A percentile compares a stretch with the other conserved stretches of the same genome.
These are phyloP conservation scores for Craterocephalus amniculus DNA, from an alignment of 2,797 vertebrate species.

Conservation along the genomic window DNA sequence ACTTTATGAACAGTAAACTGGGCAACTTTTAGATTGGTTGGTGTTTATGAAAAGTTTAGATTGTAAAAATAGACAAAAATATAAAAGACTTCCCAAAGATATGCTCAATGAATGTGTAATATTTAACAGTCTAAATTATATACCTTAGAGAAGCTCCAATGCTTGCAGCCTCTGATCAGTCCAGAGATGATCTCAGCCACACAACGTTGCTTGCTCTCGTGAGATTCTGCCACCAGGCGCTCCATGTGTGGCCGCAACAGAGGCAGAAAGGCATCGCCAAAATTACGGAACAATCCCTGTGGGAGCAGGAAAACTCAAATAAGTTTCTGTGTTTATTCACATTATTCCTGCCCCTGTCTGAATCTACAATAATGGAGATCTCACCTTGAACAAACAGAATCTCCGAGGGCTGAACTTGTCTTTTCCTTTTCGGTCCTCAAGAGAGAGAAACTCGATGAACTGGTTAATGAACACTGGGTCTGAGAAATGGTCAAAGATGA, in stretches of 20 bases:
- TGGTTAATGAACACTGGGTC: slow-evolving; percentile 94
- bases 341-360: neutral
- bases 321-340: neutral
- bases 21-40: too few relatives aligned
- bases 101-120: neutral
- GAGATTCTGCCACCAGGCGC: slow-evolving; percentile 90
- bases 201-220: slow-evolving; percentile 96
- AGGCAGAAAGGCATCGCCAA: slow-evolving; percentile 89
- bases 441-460: slow-evolving; percentile 94
- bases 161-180: slow-evolving; percentile 94
- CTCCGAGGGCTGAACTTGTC: slow-evolving; percentile 98
- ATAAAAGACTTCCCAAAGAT: neutral
- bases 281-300: slow-evolving; percentile 96
- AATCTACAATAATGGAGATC: neutral
- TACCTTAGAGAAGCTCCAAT: slow-evolving; percentile 87
- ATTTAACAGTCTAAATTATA: neutral
- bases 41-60: neutral
- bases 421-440: slow-evolving; percentile 98
- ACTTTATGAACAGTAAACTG: too few relatives aligned
- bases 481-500: slow-evolving; percentile 96
- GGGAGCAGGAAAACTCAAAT: neutral
- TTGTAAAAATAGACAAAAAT: neutral
- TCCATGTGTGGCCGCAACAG: slow-evolving; percentile 92
- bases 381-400: slow-evolving; percentile 99
- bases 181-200: slow-evolving; percentile 97